Conservation (phyloP, 2,888 invertebrate genomes). For the Entomobrya multifasciata region DNA sequence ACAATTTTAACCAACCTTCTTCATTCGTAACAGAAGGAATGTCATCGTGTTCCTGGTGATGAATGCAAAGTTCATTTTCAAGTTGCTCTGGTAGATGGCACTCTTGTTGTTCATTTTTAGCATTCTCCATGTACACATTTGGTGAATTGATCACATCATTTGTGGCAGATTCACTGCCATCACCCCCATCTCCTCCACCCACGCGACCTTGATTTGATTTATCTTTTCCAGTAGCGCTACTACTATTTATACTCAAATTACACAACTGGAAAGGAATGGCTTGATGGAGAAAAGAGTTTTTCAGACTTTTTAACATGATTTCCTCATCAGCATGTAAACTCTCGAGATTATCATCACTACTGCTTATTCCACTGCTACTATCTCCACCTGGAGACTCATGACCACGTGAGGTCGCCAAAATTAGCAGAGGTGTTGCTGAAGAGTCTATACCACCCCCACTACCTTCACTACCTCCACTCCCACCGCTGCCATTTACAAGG, state of each 20-base stretch:
- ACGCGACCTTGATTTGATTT: slow-evolving; percentile 18
- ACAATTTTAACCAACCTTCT: slow-evolving; percentile 59
- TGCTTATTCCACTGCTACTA: slow-evolving; percentile 69
- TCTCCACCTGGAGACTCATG: slow-evolving; percentile 67
- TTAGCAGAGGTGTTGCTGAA: slow-evolving; percentile 34
- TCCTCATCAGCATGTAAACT: slow-evolving; percentile 68
- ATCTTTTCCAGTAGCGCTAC: slow-evolving; percentile 9
- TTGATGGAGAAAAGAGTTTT: slow-evolving; percentile 70
- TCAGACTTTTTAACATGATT: slow-evolving; percentile 72
- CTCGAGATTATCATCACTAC: slow-evolving; percentile 70
- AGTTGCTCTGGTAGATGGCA: slow-evolving; percentile 32
- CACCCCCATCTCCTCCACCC: slow-evolving; percentile 36
- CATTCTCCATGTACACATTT: slow-evolving; percentile 44
- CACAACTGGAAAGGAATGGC: slow-evolving; percentile 70
- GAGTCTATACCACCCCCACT: no score
- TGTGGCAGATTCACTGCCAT: no score
- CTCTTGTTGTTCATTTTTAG: slow-evolving; percentile 43
- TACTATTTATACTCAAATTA: slow-evolving; percentile 52
- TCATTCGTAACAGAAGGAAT: slow-evolving; percentile 57
- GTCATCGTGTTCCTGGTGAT: no score
- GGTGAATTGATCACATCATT: slow-evolving; percentile 32
- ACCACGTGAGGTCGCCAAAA: slow-evolving; percentile 41
- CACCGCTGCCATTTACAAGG: slow-evolving; percentile 20
- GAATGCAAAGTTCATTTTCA: slow-evolving; percentile 40
- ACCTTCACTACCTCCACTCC: no score